These are phyloP conservation scores for Stomatorhinus walkeri DNA, from an alignment of 2,797 vertebrate species.

Conservation along the genomic window DNA sequence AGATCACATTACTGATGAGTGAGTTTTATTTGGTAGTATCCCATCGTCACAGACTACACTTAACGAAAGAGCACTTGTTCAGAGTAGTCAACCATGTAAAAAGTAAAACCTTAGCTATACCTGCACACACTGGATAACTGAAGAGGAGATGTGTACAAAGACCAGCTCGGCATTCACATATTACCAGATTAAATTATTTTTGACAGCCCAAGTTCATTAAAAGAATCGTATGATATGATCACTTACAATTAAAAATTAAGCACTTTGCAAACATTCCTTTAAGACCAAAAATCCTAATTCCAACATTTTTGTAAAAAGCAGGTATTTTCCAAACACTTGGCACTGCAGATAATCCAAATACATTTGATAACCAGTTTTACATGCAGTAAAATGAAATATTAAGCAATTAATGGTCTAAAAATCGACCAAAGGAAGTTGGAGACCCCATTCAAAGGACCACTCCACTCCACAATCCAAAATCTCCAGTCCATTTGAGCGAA, in stretches of 20 bases:
- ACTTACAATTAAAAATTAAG: not conserved
- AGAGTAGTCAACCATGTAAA: not conserved
- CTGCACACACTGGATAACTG: not conserved
- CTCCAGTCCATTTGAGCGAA: not conserved
- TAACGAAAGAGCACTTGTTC: not conserved
- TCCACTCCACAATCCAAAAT: not conserved
- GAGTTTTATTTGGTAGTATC: not conserved
- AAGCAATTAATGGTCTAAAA: not conserved
- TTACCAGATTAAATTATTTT: not conserved
- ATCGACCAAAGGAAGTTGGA: not conserved
- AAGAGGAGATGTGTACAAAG: not conserved
- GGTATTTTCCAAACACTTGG: not conserved
- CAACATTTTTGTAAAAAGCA: not conserved
- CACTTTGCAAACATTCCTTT: not conserved
- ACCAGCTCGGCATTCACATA: not conserved
- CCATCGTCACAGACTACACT: not conserved
- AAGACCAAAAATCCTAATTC: not conserved
- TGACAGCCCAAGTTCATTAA: not conserved
- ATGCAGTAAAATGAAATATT: not conserved
- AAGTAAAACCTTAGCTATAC: not conserved
- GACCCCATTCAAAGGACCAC: not conserved
- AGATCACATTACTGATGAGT: not conserved
- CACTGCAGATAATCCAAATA: not conserved
- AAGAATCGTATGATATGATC: not conserved
- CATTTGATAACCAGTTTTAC: not conserved